Conservation (phyloP, 2,797 vertebrate genomes). For the Acropternis orthonyx region DNA sequence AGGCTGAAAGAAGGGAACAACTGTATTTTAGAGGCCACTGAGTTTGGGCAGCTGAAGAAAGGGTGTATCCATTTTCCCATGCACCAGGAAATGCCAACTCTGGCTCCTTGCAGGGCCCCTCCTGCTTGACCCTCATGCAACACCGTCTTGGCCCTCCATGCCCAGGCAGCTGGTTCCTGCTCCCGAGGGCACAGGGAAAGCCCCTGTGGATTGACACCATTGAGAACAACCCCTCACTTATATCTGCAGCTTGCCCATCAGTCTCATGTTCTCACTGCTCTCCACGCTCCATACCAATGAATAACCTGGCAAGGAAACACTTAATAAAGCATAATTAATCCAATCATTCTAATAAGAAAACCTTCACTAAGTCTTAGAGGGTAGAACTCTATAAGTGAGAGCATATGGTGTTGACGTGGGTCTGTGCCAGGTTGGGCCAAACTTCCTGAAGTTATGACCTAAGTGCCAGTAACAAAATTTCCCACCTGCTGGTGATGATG, state of each 20-base stretch:
- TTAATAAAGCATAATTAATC: background rate
- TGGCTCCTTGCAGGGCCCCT: background rate
- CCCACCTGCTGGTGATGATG: background rate
- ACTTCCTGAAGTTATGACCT: background rate
- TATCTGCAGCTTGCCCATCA: background rate
- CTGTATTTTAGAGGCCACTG: background rate
- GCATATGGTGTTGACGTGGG: background rate
- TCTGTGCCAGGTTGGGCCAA: background rate
- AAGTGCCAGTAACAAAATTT: background rate
- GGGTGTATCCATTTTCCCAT: background rate
- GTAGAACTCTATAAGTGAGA: background rate
- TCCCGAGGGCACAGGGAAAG: background rate
- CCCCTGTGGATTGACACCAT: rapidly evolving
- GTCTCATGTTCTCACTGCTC: background rate
- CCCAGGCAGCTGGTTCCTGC: background rate
- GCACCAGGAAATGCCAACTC: background rate
- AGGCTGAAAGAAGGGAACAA: background rate
- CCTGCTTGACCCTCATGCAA: background rate
- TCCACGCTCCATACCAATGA: background rate
- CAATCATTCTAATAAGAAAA: background rate
- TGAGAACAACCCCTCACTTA: background rate
- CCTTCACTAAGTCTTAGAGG: background rate
- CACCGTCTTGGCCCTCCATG: rapidly evolving
- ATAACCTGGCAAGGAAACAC: background rate
- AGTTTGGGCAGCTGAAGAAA: background rate